Evolutionary conservation across 2,888 invertebrate genomes (phyloP), one percentile per base, ranked within the genome.

Genomic region (Trichopria drosophilae): DNA sequence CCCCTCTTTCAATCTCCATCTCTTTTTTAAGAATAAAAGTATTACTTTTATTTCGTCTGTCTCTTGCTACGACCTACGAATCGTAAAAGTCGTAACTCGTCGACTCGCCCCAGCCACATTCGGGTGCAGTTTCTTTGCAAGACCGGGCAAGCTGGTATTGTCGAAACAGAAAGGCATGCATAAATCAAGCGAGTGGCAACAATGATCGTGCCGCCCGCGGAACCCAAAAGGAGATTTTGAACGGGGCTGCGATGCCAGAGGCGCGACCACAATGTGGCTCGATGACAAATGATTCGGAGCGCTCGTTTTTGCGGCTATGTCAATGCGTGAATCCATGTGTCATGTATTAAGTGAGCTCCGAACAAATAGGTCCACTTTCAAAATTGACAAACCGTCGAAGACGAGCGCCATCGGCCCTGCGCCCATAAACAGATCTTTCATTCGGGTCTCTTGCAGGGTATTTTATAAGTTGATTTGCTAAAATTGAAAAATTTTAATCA

Each of bases 241-340:
- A 12, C 20, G 34, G 10, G 34, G 37, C 46, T 56, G 56, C 60
- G 53, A 62, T 66, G 64, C 53, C 61, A 67, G 65, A 71, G 72
- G 75, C 74, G 72, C 73, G 70, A 72, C 70, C 73, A 67, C 72
- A 72, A 71, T 72, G 68, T 63, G 62, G 59, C 60, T 42, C 67
- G 69, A 71, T 75, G 75, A 75, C 74, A 74, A 75, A 75, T 72
- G 69, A 69, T 64, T 62, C 57, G 51, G n/a, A 48, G 47, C 43
- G 49, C 53, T 57, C 41, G 49, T 54, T 45, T 50, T n/a, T 26
- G 56, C 47, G 48, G 42, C 51, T 44, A 55, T 53, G 47, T 44
- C 49, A 39, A 51, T 53, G 23, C 45, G 45, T 52, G 61, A 61
- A 57, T 45, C 61, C 58, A 57, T 61, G 56, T 51, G 62, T 59